These are phyloP conservation scores for Cassiopea andromeda DNA, from an alignment of 30 jellyfish, hydroid and myxozoan species.

Conservation along the genomic window DNA sequence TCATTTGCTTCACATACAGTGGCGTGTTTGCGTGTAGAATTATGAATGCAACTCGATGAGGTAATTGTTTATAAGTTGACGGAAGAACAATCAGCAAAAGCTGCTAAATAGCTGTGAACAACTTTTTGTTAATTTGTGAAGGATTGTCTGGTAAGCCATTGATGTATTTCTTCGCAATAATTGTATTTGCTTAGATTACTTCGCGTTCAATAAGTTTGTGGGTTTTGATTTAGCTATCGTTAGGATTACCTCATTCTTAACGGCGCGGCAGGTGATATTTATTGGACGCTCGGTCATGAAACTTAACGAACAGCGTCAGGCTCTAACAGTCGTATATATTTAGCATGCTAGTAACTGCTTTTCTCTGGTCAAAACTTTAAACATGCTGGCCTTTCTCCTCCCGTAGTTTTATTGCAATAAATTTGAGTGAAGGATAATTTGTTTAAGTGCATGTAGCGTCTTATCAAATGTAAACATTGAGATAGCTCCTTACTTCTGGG, in stretches of 20 bases:
- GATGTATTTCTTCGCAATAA: not conserved
- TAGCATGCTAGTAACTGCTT: too few relatives aligned
- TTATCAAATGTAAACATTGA: too few relatives aligned
- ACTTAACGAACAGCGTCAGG: too few relatives aligned
- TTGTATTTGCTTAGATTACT: conserved; percentile 6
- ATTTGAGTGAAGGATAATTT: too few relatives aligned
- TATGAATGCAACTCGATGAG: not conserved
- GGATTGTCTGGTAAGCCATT: conserved; percentile 5
- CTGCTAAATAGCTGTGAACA: not conserved
- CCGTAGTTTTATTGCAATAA: too few relatives aligned
- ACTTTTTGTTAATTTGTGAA: not conserved
- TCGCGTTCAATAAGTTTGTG: not conserved
- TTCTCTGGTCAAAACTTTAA: too few relatives aligned
- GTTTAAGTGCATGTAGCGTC: too few relatives aligned
- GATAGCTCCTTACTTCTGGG: too few relatives aligned
- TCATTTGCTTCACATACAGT: not conserved
- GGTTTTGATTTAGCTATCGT: not conserved
- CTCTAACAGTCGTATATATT: too few relatives aligned
- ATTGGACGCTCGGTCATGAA: not conserved
- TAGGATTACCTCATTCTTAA: not conserved
- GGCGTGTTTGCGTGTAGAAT: not conserved
- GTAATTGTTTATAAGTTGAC: conserved; percentile 21
- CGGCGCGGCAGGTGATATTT: conserved; percentile 1
- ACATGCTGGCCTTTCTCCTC: too few relatives aligned
- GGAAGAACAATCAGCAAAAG: conserved; percentile 2